A percentile compares a stretch with the other conserved stretches of the same genome.
Evolutionary conservation across 92 coral and sea anemone species (phyloP).

Genomic region (Epizoanthus scotinus): DNA sequence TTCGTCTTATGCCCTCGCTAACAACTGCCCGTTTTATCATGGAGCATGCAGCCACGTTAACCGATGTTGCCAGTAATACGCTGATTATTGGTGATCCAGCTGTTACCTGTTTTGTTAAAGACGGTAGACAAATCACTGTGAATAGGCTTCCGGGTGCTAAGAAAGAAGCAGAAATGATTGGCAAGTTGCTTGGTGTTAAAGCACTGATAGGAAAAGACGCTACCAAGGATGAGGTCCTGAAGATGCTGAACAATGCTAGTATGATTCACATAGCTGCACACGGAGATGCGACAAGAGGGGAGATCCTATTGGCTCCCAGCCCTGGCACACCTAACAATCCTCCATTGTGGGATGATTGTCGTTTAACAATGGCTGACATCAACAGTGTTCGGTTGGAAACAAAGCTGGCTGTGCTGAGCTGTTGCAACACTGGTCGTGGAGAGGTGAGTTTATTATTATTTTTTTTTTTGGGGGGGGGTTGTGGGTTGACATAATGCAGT

Average conservation of each 20-base stretch:
- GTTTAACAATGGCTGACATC: background rate
- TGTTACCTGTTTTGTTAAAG: constrained; percentile 14
- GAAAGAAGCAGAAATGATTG: constrained; percentile 36
- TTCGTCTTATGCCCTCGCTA: constrained; percentile 46
- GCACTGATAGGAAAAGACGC: constrained; percentile 44
- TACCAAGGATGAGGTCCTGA: constrained; percentile 29
- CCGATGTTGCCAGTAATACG: constrained; percentile 25
- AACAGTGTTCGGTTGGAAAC: background rate
- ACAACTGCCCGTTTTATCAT: constrained; percentile 6
- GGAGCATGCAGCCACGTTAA: background rate
- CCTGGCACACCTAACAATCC: background rate
- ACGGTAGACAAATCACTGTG: background rate
- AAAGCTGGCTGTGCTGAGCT: background rate
- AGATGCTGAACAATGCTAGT: constrained; percentile 9
- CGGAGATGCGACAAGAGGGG: constrained; percentile 29
- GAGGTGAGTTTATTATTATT: background rate
- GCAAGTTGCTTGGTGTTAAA: background rate
- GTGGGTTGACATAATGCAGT: no score
- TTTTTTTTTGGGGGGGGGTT: no score
- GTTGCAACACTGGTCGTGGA: background rate
- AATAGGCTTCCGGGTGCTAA: constrained; percentile 1
- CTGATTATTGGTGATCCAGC: constrained; percentile 49
- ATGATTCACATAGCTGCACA: constrained; percentile 53
- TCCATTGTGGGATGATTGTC: background rate
- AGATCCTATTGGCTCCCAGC: constrained; percentile 44